Percentiles rank a stretch among this genome's conserved stretches.
Evolutionary conservation across 2,113 vertebrate genomes (phyloP).

Genomic region (Oncorhynchus nerka): DNA sequence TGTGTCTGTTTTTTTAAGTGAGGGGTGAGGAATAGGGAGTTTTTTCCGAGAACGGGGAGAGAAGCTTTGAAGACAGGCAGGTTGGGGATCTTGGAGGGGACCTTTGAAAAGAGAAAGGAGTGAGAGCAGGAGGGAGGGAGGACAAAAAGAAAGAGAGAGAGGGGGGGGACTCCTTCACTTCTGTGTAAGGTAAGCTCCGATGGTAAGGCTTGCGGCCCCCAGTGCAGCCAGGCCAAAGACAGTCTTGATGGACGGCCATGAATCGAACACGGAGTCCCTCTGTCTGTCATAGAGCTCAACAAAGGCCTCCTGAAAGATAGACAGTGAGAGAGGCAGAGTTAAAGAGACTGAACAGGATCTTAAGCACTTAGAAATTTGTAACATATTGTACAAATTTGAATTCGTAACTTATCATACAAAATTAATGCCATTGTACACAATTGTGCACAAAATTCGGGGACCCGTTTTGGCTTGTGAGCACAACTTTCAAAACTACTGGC

Average conservation of each 20-base stretch:
- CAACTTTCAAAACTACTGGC: conserved; percentile 5
- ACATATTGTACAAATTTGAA: no score
- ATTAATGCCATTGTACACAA: no score
- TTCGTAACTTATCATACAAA: no score
- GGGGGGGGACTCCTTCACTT: conserved; percentile 77
- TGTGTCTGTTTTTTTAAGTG: conserved; percentile 55
- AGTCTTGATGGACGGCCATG: conserved; percentile 94
- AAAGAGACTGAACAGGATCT: no score
- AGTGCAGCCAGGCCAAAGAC: conserved; percentile 91
- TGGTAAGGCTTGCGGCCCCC: conserved; percentile 92
- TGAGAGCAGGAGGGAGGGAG: neutral
- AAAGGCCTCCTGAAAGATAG: conserved; percentile 85
- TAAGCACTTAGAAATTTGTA: no score
- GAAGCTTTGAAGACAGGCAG: conserved; percentile 61
- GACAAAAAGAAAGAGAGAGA: neutral
- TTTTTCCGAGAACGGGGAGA: neutral
- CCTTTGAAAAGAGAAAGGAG: conserved; percentile 2
- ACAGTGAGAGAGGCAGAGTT: conserved; percentile 8
- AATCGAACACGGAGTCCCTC: conserved; percentile 85
- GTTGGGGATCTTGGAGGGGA: conserved; percentile 48
- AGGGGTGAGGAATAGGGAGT: conserved; percentile 26
- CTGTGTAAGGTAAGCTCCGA: conserved; percentile 94
- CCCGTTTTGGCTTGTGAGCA: neutral
- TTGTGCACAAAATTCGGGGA: neutral
- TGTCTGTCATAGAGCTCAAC: conserved; percentile 91